Evolutionary conservation across 2,888 invertebrate genomes (phyloP).

Genomic region (Xanthia togata): DNA sequence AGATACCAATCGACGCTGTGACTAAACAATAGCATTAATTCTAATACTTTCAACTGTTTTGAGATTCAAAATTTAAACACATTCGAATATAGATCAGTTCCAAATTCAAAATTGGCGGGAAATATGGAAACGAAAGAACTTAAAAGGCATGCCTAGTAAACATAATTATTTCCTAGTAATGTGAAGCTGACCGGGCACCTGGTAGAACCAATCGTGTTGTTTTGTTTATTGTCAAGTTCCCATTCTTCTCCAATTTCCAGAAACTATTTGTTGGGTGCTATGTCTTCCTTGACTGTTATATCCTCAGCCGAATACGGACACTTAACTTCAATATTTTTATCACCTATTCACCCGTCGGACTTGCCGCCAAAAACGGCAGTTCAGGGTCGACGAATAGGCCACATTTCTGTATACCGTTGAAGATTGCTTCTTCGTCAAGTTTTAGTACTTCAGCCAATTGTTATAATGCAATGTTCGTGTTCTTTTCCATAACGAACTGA

Average conservation of each 20-base stretch:
- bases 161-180: constrained; percentile 23
- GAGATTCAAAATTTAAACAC: too few species aligned
- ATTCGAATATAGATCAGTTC: too few species aligned
- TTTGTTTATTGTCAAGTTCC: constrained; percentile 19
- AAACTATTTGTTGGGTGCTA: constrained; percentile 3
- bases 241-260: constrained; percentile 10
- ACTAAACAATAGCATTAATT: too few species aligned
- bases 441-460: constrained; percentile 5
- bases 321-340: not conserved
- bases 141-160: too few species aligned
- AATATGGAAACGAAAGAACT: too few species aligned
- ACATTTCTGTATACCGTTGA: constrained; percentile 1
- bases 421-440: not conserved
- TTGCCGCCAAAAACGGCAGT: constrained; percentile 7
- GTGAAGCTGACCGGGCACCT: constrained; percentile 25
- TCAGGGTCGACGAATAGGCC: constrained; percentile 9
- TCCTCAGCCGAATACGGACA: constrained; percentile 5
- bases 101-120: too few species aligned
- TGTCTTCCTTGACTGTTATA: not conserved
- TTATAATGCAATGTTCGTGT: constrained; percentile 10
- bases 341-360: constrained; percentile 4
- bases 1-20: too few species aligned
- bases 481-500: constrained; percentile 8
- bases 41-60: too few species aligned
- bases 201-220: constrained; percentile 30